These are phyloP conservation scores for Chalcosyrphus nemorum DNA, from an alignment of 2,888 invertebrate genomes.

Conservation along the genomic window DNA sequence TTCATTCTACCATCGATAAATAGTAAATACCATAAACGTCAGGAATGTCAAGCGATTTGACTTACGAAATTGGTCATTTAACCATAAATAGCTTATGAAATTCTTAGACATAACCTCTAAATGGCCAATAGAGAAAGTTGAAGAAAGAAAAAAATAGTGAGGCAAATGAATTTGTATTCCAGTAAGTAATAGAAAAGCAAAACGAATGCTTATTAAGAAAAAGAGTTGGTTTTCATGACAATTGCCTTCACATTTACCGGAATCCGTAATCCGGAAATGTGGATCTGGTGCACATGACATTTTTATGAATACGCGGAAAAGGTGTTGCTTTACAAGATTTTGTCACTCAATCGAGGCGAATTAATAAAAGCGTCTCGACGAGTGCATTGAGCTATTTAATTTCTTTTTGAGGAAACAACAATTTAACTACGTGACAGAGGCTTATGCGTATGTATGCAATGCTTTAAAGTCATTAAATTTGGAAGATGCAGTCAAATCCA, in stretches of 20 bases:
- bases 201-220: not conserved
- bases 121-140: slow-evolving; percentile 7
- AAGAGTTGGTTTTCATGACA: not conserved
- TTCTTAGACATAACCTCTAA: not conserved
- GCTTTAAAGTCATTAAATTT: too few relatives aligned
- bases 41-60: not conserved
- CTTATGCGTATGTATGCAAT: too few relatives aligned
- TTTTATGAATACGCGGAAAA: not conserved
- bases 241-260: not conserved
- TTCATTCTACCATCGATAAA: not conserved
- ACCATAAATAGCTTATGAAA: slow-evolving; percentile 16
- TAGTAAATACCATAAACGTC: not conserved
- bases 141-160: not conserved
- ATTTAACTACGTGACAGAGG: not conserved
- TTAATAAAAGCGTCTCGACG: not conserved
- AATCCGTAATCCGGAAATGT: not conserved
- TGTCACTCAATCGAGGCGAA: not conserved
- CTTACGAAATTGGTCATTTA: slow-evolving; percentile 9
- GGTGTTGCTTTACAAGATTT: not conserved
- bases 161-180: not conserved
- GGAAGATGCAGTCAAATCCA: too few relatives aligned
- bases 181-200: slow-evolving; percentile 6
- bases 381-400: not conserved
- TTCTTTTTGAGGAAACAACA: not conserved
- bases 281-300: not conserved